These are phyloP conservation scores for Sciurus vulgaris DNA, from an alignment of 2,797 vertebrate genomes.

Conservation along the genomic window DNA sequence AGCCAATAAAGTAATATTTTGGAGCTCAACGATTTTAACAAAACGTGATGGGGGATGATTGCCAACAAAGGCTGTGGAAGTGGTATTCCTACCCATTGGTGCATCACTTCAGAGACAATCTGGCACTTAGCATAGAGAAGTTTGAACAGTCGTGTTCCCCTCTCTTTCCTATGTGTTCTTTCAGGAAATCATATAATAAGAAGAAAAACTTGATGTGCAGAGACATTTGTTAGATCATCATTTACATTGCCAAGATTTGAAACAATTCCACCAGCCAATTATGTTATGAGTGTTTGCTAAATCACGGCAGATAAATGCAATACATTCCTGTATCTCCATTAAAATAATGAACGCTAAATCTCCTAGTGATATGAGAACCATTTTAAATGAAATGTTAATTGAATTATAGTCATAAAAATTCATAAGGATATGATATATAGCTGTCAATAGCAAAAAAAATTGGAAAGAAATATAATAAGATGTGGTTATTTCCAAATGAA, in stretches of 20 bases:
- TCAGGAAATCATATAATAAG: not conserved
- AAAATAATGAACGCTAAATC: not conserved
- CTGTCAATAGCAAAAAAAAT: not conserved
- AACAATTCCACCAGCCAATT: not conserved
- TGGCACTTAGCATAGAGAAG: not conserved
- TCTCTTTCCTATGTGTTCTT: not conserved
- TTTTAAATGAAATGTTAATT: not conserved
- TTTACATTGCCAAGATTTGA: not conserved
- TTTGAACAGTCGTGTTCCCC: fast-evolving
- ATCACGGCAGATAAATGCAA: not conserved
- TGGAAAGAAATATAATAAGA: not conserved
- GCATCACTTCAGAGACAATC: not conserved
- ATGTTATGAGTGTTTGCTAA: not conserved
- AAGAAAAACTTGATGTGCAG: not conserved
- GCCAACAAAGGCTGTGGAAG: not conserved
- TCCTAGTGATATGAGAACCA: not conserved
- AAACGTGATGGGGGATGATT: not conserved
- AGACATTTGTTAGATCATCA: not conserved
- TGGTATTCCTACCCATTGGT: not conserved
- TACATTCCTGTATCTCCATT: not conserved
- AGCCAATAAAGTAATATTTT: not conserved
- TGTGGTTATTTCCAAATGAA: not conserved
- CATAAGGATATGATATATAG: not conserved
- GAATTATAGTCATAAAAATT: not conserved
- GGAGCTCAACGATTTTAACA: not conserved